Evolutionary conservation across 2,888 invertebrate genomes (phyloP).

Genomic region (Lycaena phlaeas): DNA sequence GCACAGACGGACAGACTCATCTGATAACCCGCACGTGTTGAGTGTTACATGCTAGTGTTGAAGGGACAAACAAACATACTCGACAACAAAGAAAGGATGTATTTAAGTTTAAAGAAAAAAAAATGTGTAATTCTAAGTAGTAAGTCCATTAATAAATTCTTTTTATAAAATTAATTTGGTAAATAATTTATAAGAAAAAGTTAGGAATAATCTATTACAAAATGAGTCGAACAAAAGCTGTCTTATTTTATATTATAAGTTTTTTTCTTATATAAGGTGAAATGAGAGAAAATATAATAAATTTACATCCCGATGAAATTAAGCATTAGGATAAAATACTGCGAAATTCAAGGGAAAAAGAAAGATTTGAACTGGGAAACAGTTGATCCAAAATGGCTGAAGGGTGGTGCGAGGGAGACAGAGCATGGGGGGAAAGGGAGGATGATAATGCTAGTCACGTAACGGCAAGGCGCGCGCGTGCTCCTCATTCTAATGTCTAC

Average conservation of each 20-base stretch:
- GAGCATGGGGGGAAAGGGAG: conserved; percentile 60
- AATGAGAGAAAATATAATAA: conserved; percentile 15
- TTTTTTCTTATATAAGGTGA: no score
- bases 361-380: conserved; percentile 64
- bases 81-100: no score
- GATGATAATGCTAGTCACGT: conserved; percentile 72
- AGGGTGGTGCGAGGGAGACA: conserved; percentile 56
- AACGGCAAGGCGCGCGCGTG: conserved; percentile 67
- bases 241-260: no score
- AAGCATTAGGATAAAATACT: conserved; percentile 54
- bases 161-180: no score
- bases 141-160: no score
- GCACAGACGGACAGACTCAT: conserved; percentile 11
- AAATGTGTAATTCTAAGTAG: no score
- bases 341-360: conserved; percentile 60
- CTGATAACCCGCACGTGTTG: conserved; percentile 14
- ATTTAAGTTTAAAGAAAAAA: no score
- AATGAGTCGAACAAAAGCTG: no score
- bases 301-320: conserved; percentile 41
- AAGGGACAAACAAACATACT: no score
- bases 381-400: conserved; percentile 63
- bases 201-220: no score
- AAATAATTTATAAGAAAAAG: no score
- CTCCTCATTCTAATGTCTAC: conserved; percentile 64
- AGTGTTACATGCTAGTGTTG: conserved; percentile 12